Evolutionary conservation across 2,797 vertebrate genomes (phyloP).

Genomic region (Cossypha dichroa): DNA sequence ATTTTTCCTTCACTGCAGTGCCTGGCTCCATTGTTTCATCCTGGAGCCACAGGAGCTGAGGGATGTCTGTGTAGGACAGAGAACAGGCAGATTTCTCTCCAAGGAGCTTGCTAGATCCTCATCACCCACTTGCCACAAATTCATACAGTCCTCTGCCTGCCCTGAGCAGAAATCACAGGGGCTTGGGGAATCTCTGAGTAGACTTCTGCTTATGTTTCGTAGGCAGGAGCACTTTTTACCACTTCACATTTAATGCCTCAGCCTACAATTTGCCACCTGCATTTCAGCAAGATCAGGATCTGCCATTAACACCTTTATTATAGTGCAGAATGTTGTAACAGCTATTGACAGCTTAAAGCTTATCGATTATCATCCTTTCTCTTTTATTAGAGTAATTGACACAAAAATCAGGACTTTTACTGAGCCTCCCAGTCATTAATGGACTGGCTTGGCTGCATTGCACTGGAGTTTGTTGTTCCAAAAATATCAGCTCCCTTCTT

Average conservation of each 20-base stretch:
- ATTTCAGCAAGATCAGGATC: neutral
- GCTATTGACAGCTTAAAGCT: neutral
- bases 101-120: neutral
- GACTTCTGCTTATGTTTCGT: neutral
- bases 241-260: neutral
- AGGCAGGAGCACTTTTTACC: neutral
- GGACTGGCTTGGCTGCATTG: neutral
- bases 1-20: neutral
- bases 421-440: neutral
- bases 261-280: neutral
- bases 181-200: neutral
- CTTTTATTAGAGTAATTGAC: neutral
- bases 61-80: neutral
- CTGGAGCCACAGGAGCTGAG: neutral
- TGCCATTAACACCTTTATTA: neutral
- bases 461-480: neutral
- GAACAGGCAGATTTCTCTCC: neutral
- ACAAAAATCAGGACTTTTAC: neutral
- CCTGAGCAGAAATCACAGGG: neutral
- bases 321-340: neutral
- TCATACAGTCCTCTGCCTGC: neutral
- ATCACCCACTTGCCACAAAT: neutral
- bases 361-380: fast-evolving
- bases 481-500: neutral
- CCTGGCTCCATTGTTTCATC: neutral